Conservation (phyloP, 2,888 invertebrate species). For the Laspeyria flexula region DNA sequence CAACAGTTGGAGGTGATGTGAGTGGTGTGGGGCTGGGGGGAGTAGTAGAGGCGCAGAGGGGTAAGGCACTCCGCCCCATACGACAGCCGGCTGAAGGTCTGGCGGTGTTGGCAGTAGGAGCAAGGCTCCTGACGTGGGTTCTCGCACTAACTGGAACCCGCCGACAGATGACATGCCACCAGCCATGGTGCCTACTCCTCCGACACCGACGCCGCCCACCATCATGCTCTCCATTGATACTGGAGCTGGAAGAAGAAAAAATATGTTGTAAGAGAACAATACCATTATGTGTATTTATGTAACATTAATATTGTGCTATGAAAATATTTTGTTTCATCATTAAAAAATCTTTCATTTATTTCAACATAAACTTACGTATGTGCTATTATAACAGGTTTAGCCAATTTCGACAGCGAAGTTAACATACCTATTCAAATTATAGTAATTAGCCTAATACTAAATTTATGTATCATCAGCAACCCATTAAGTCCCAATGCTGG, state of each 20-base stretch:
- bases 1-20: conserved; percentile 88
- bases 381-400: too few species aligned
- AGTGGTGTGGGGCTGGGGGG: conserved; percentile 84
- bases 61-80: conserved; percentile 90
- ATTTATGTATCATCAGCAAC: too few species aligned
- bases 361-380: too few species aligned
- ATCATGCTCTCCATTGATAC: conserved; percentile 91
- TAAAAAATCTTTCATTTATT: too few species aligned
- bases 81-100: conserved; percentile 90
- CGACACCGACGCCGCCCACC: conserved; percentile 87
- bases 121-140: conserved; percentile 93
- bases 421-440: too few species aligned
- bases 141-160: conserved; percentile 94
- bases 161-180: conserved; percentile 88
- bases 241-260: conserved; percentile 83
- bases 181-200: conserved; percentile 89
- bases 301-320: too few species aligned
- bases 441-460: too few species aligned
- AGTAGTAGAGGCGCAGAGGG: conserved; percentile 73
- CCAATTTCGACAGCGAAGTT: too few species aligned
- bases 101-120: conserved; percentile 91
- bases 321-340: too few species aligned
- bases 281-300: too few species aligned
- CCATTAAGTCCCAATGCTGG: too few species aligned
- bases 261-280: too few species aligned